Conservation (phyloP, 1,140 invertebrate genomes). For the Maconellicoccus hirsutus region DNA sequence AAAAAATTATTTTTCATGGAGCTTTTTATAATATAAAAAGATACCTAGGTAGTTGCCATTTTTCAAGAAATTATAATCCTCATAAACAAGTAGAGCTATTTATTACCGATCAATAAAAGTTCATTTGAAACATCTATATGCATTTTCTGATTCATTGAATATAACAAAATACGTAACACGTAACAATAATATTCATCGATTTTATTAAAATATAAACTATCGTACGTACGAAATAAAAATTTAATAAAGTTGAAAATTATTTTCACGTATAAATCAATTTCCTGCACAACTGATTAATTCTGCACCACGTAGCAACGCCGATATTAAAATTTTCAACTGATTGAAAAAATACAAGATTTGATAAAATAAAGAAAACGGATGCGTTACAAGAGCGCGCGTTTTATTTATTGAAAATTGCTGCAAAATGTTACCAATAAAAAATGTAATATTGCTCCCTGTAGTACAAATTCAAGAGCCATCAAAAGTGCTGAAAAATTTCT, state of each 20-base stretch:
- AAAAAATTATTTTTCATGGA: no score
- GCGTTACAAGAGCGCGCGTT: not conserved
- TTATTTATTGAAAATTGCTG: not conserved
- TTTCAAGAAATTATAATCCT: no score
- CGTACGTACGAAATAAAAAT: no score
- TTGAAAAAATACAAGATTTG: not conserved
- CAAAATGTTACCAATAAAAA: slow-evolving; percentile 3
- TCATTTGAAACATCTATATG: no score
- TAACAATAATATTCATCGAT: no score
- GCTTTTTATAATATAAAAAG: no score
- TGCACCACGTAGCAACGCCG: not conserved
- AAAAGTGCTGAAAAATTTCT: not conserved
- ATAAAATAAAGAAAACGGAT: not conserved
- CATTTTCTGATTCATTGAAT: no score
- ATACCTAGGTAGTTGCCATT: no score
- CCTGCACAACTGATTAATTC: not conserved
- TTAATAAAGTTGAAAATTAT: not conserved
- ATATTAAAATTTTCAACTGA: not conserved
- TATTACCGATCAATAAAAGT: no score
- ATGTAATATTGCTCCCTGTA: not conserved
- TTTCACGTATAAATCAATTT: not conserved
- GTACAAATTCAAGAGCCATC: not conserved
- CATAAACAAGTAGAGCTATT: no score
- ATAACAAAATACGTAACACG: no score
- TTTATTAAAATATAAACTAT: no score